Base-by-base conservation (phyloP, 2,888 invertebrate species). In the Megalurothrips usitatus region DNA sequence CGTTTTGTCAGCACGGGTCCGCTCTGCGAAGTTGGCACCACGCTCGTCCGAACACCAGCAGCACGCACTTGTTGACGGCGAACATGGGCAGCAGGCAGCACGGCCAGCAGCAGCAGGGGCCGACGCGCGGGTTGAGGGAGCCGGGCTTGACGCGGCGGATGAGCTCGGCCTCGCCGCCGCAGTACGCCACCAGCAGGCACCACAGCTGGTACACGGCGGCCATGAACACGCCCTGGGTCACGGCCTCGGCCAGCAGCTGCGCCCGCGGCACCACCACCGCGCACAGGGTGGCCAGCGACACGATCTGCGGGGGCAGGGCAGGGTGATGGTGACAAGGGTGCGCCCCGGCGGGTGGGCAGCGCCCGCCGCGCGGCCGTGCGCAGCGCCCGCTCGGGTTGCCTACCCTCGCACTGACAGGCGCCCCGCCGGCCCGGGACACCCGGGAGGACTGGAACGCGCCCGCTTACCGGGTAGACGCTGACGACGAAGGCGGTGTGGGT, bases 61-160 rank as follows among this genome's bases (percentile, higher is more conserved):
- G n/a, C 81, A 82, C 86, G 83, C 87, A 92, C 92, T 90, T 90
- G 82, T 89, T 88, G 34, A 92, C 87, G 81, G 88, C 87, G 0
- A 90, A 89, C 68, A 88, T 87, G 0, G 93, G 93, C 82, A 93
- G 86, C 79, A 85, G 86, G 84, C 91, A 92, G 84, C 92, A 92
- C 0, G 93, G 93, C 91, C 92, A 93, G 85, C 93, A 94, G 86
- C 94, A 94, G 85, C 93, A 93, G 1, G 94, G 94, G 47, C 90
- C 89, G 11, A 92, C 92, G 85, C 90, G 88, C 19, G 92, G 89
- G 86, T 90, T 90, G 84, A 93, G 86, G 11, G 88, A 87, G 83
- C 89, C 88, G 1, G 91, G 90, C 84, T 90, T 90, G 1, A 91
- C 88, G 82, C 88, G 88, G 83, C 90, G 88, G 82, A 91, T 88